Evolutionary conservation across 2,888 invertebrate species (phyloP), one percentile per base, ranked within the genome.

Genomic region (Cartodere bifasciata): DNA sequence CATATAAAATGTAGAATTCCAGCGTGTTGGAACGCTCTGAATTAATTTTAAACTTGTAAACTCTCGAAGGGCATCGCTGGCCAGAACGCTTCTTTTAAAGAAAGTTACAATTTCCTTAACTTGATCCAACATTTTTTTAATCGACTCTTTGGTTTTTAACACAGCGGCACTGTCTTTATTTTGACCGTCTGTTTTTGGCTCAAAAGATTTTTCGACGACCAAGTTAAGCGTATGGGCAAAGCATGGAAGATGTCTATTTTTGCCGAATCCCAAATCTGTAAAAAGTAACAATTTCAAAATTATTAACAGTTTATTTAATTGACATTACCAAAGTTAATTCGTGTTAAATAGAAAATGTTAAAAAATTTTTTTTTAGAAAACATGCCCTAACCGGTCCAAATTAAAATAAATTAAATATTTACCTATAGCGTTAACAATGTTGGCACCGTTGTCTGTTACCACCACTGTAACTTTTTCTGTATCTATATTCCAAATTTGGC

Each of bases 391-490:
- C n/a, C n/a, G n/a, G n/a, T n/a, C n/a, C n/a, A n/a, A n/a, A n/a
- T n/a, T n/a, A n/a, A n/a, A n/a, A n/a, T n/a, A n/a, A n/a, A n/a
- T n/a, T n/a, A n/a, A n/a, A n/a, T n/a, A n/a, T 10, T 16, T 13
- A 9, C 24, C 16, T n/a, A 36, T 28, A 16, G 36, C 38, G 22
- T 37, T 37, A 13, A 36, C 29, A 9, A 37, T 29, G 17, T 36
- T 36, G 10, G 32, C 31, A 15, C 29, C 36, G 7, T 16, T 22
- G 28, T 38, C 36, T 22, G 35, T 33, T 13, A 36, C 27, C 6
- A 37, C 20, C 16, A 27, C 17, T 2, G 27, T 23, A 13, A 38
- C 29, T 23, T 38, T 38, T 26, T 32, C 22, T n/a, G 13, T n/a
- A 16, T 16, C 15, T 15, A 38, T 36, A 21, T 14, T 16, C 36